Evolutionary conservation across 2,113 vertebrate species (phyloP), one percentile per base, ranked within the genome.

Genomic region (Festucalex cinctus): DNA sequence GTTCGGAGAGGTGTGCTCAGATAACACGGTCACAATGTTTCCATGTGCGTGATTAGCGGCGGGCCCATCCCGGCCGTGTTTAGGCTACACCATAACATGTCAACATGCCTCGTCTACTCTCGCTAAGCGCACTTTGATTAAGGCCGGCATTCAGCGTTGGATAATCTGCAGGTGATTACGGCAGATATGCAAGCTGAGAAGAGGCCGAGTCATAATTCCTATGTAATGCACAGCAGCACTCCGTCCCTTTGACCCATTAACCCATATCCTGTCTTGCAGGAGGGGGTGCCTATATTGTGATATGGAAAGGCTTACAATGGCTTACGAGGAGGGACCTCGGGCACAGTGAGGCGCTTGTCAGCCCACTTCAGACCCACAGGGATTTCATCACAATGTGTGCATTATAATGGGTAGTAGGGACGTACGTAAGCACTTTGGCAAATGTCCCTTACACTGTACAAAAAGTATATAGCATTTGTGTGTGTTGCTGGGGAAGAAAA

Each of bases 261-360:
- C 87, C 87, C 57, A 87, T 73, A 90, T 90, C 74, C 82, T 65
- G 73, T 71, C 82, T 85, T 80, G 76, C 80, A 77, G 69, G 76
- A 73, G 54, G 63, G 69, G 76, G 76, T 69, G 81, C 43, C 71
- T 80, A 77, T 88, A 88, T 81, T 84, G 82, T 88, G 75, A 85
- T 80, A 77, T 79, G 83, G 83, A 62, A 82, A 81, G 83, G 83
- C 80, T 78, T 89, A 90, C 90, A 87, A 80, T 87, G 83, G 88
- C 86, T 91, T 90, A 90, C 82, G 73, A 84, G 68, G 68, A 78
- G 73, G 71, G 78, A 88, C 85, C 81, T 80, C 66, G 24, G 78
- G 81, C 85, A 86, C 85, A 90, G 84, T 71, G 80, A 86, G 82
- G 67, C 70, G 81, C 82, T 86, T 90, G 87, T 89, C 85, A 87